phyloP scores from a whole-genome alignment of 2,797 vertebrate species.

The Phrynocephalus guinanensis region DNA sequence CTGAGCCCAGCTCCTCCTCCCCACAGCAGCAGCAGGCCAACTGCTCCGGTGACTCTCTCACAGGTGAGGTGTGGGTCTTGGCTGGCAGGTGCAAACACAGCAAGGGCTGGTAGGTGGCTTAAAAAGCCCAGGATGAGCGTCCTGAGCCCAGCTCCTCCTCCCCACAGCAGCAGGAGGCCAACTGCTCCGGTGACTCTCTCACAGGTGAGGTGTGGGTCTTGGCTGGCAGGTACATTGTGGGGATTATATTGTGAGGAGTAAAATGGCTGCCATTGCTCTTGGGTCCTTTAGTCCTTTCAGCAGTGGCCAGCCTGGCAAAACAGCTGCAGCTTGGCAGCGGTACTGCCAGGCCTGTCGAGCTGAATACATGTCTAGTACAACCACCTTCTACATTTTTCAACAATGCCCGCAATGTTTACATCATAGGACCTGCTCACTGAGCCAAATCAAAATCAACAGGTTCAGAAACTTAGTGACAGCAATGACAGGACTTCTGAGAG shows the following conservation, averaged over 20 bases:
- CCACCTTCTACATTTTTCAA: background rate
- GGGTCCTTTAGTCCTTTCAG: background rate
- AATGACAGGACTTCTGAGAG: background rate
- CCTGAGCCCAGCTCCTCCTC: too few relatives aligned
- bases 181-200: too few relatives aligned
- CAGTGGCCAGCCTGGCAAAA: background rate
- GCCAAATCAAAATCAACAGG: background rate
- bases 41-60: too few relatives aligned
- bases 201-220: too few relatives aligned
- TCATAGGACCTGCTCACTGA: background rate
- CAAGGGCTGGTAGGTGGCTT: too few relatives aligned
- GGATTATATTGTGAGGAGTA: background rate
- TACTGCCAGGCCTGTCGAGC: background rate
- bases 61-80: too few relatives aligned
- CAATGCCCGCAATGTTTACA: background rate
- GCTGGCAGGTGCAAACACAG: too few relatives aligned
- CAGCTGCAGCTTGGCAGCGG: background rate
- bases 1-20: too few relatives aligned
- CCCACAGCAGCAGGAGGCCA: too few relatives aligned
- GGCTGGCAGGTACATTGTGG: background rate
- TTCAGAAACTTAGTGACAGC: background rate
- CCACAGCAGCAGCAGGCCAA: too few relatives aligned
- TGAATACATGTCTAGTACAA: background rate
- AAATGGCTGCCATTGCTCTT: background rate
- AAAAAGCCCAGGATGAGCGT: too few relatives aligned